phyloP scores from a whole-genome alignment of 2,888 invertebrate genomes.

The Tuta absoluta region DNA sequence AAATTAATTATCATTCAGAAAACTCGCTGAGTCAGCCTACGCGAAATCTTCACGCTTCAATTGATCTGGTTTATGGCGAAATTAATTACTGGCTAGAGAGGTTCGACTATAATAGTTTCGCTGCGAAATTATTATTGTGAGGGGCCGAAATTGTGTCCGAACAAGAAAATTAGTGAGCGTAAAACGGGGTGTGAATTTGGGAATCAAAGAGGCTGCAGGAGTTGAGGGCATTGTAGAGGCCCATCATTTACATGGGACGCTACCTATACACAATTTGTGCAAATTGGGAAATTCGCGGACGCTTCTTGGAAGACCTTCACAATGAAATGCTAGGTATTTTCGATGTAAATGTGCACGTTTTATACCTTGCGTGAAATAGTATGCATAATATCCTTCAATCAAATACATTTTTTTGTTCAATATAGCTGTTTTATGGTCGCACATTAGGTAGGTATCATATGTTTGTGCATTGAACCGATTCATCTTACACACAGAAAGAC shows the following conservation, averaged over 20 bases:
- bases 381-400: too few relatives aligned
- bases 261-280: constrained; percentile 64
- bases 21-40: constrained; percentile 69
- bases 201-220: constrained; percentile 75
- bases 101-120: constrained; percentile 80
- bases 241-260: constrained; percentile 75
- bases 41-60: constrained; percentile 79
- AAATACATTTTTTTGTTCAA: too few relatives aligned
- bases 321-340: not conserved
- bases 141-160: constrained; percentile 78
- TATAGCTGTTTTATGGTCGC: too few relatives aligned
- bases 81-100: constrained; percentile 79
- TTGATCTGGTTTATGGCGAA: constrained; percentile 78
- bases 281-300: constrained; percentile 53
- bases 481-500: constrained; percentile 23
- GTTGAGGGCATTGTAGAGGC: constrained; percentile 70
- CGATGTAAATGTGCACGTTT: not conserved
- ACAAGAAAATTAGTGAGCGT: constrained; percentile 81
- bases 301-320: constrained; percentile 35
- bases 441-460: too few relatives aligned
- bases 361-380: too few relatives aligned
- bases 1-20: constrained; percentile 73
- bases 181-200: constrained; percentile 79
- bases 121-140: constrained; percentile 78
- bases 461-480: not conserved